Base-by-base conservation (phyloP, 1,140 invertebrate species). In the Gonatopus flavifemur region DNA sequence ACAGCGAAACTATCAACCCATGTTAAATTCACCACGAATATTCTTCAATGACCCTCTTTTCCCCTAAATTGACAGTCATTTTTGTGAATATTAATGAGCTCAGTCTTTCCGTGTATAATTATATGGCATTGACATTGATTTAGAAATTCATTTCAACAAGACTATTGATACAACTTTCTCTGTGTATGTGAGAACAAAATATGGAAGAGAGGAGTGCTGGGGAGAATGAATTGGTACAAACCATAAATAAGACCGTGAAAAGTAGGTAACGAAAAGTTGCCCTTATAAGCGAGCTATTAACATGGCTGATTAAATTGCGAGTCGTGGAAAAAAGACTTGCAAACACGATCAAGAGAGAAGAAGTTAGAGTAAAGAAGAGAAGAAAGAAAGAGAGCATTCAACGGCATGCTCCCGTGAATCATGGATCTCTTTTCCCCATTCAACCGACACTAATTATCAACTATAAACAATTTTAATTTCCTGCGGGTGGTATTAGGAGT, bases 391-490 rank as follows among this genome's bases (percentile, higher is more conserved):
- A n/a, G n/a, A n/a, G n/a, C n/a, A n/a, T n/a, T n/a, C n/a, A n/a
- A n/a, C 43, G 6, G 13, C 21, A 20, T 12, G n/a, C 2, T 20
- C 19, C 38, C 44, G 28, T 59, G 44, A 52, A 21, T 33, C n/a
- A 13, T 16, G 19, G n/a, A n/a, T 45, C 40, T 18, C 49, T 56
- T 48, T 35, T 42, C 48, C 39, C 49, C 22, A 49, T 55, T 51
- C 58, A 60, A 59, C 57, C 55, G 36, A 30, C 25, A 44, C 61
- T 67, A 66, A 67, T 67, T 66, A 62, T 66, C 60, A 63, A 56
- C 50, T 52, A 62, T 59, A 64, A 67, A 66, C 53, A 66, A 62
- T 66, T 67, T 66, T 62, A 62, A 67, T 67, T 62, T 60, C 53
- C 54, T 59, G 19, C 21, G 48, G 55, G 52, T 55, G 51, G 47